Evolutionary conservation across 2,113 vertebrate species (phyloP), one percentile per base, ranked within the genome.

Genomic region (Gymnorhina tibicen): DNA sequence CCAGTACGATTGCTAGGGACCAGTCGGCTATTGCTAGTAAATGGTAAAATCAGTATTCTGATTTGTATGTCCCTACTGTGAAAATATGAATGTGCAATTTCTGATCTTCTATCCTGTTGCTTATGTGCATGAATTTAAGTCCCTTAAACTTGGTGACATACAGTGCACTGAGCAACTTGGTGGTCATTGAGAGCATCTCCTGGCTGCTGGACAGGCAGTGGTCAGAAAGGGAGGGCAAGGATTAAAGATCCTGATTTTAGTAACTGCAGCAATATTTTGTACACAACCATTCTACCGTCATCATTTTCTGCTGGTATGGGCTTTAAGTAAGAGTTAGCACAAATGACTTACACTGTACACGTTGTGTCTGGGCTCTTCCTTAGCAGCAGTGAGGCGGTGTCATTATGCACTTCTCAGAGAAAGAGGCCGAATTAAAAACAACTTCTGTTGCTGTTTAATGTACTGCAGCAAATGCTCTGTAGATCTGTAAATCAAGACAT

Each of bases 401-500:
- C 76, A 37, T 72, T 84, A 24, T 11, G 32, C 69, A 49, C 23
- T 82, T 79, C 73, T 89, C 53, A 52, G 53, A 59, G 44, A 63
- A 89, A 87, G 77, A 56, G 28, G 32, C 46, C 70, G 67, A 63
- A n/a, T 94, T 91, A 73, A 85, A 93, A 91, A 53, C 70, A 30
- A 30, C 67, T 91, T 85, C 77, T 94, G 62, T 82, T 82, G 35
- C 49, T 85, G 85, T 68, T 91, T 87, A 93, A 85, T 75, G 62
- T 76, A 44, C 58, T 94, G 83, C 39, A 78, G 73, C 91, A 92
- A 96, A 92, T 81, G 22, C 44, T 47, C 52, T 9, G 5, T 78
- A 60, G 69, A 72, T 92, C 91, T 91, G 62, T 62, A 96, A 95
- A 95, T 93, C 87, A 69, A 87, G 91, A 87, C 87, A 94, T 96